Evolutionary conservation across 2,113 vertebrate species (phyloP).

Genomic region (Podarcis muralis): DNA sequence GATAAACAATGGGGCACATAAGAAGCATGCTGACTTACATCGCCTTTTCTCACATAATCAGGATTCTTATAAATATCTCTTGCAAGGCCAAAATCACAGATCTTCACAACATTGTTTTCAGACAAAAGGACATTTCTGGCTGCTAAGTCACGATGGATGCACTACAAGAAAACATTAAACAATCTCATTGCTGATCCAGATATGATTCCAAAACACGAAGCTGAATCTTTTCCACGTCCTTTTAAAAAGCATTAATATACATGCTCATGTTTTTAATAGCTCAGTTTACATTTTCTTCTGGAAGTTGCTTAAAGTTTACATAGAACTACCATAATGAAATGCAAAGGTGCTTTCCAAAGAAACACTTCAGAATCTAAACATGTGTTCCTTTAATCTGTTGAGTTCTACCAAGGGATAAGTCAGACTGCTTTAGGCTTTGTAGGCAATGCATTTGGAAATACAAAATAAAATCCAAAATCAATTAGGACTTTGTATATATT

Average conservation of each 20-base stretch:
- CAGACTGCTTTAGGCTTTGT: conserved; percentile 12
- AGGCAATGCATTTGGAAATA: conserved; percentile 23
- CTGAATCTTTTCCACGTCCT: conserved; percentile 50
- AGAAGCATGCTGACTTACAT: conserved; percentile 81
- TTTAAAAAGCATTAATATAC: neutral
- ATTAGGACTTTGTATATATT: neutral
- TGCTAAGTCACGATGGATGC: conserved; percentile 94
- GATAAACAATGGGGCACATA: conserved; percentile 46
- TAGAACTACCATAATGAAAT: neutral
- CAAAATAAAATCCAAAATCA: conserved; percentile 8
- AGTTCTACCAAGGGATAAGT: conserved; percentile 9
- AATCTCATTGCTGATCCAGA: conserved; percentile 65
- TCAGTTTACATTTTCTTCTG: conserved; percentile 6
- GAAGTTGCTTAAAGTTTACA: conserved; percentile 10
- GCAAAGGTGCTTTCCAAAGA: neutral
- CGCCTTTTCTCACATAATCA: conserved; percentile 94
- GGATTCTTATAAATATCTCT: conserved; percentile 96
- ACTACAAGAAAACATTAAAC: conserved; percentile 78
- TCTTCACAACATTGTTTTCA: conserved; percentile 95
- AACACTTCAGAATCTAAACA: neutral
- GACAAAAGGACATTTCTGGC: conserved; percentile 93
- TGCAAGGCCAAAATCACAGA: conserved; percentile 95
- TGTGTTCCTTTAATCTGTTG: conserved; percentile 9
- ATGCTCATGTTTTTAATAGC: conserved; percentile 1
- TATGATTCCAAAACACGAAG: conserved; percentile 51